Evolutionary conservation across 2,888 invertebrate species (phyloP).

Genomic region (Caenorhabditis japonica): DNA sequence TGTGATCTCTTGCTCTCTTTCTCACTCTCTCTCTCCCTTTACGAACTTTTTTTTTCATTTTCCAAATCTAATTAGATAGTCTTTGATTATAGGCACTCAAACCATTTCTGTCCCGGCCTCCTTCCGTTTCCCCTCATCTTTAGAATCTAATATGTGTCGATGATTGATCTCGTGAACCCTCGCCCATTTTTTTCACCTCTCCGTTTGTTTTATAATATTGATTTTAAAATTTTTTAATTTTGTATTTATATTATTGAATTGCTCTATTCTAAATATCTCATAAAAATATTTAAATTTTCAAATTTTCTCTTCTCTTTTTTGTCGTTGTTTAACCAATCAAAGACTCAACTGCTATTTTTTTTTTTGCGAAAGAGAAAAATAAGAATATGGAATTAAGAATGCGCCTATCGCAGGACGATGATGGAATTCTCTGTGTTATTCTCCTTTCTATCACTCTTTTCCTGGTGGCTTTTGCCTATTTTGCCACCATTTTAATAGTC

Average conservation of each 20-base stretch:
- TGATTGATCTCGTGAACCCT: conserved; percentile 6
- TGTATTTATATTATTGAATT: too few relatives aligned
- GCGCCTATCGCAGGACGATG: conserved; percentile 36
- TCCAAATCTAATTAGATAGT: conserved; percentile 8
- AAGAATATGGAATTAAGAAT: neutral
- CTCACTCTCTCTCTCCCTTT: neutral
- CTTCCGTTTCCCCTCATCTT: neutral
- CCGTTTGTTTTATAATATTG: neutral
- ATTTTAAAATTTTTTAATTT: neutral
- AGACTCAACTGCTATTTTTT: too few relatives aligned
- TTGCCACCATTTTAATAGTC: conserved; percentile 48
- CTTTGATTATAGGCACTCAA: conserved; percentile 8
- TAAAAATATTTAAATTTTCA: too few relatives aligned
- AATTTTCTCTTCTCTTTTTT: too few relatives aligned
- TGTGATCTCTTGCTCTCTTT: conserved; percentile 11
- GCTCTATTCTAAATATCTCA: too few relatives aligned
- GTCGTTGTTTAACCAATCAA: too few relatives aligned
- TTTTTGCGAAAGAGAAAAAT: too few relatives aligned
- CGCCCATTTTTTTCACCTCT: conserved; percentile 1
- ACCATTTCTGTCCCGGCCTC: neutral
- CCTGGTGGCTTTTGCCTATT: conserved; percentile 52
- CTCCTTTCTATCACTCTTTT: conserved; percentile 52
- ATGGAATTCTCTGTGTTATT: conserved; percentile 48
- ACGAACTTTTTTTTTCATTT: too few relatives aligned
- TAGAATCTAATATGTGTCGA: conserved; percentile 8